phyloP scores from a whole-genome alignment of 2,113 vertebrate species.

The Crotalus viridis region DNA sequence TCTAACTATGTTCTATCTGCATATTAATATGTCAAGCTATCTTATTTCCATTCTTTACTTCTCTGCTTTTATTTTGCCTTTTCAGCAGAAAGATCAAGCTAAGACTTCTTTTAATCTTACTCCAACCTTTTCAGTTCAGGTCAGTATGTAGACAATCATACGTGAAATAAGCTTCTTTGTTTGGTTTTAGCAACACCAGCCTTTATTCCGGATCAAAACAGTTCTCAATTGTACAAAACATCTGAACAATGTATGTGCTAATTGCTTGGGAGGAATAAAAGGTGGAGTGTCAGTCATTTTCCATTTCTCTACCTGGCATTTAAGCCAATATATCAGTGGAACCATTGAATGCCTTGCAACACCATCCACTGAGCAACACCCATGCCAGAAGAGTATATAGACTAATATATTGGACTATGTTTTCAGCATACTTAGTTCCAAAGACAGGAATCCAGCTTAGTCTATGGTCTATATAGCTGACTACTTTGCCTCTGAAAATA shows the following conservation, averaged over 20 bases:
- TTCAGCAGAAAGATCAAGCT: conserved; percentile 67
- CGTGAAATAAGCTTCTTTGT: conserved; percentile 21
- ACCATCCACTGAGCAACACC: background rate
- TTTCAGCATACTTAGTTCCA: background rate
- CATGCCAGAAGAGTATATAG: background rate
- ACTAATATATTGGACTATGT: background rate
- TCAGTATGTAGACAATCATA: conserved; percentile 54
- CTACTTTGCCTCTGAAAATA: background rate
- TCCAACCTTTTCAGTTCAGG: conserved; percentile 61
- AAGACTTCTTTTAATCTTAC: conserved; percentile 66
- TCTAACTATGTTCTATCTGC: conserved; percentile 45
- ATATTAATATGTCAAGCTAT: conserved; percentile 58
- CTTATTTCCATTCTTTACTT: conserved; percentile 66
- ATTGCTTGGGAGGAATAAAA: background rate
- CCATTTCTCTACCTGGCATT: background rate
- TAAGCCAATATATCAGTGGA: background rate
- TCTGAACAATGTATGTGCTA: background rate
- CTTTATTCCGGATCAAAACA: background rate
- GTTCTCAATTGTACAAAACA: background rate
- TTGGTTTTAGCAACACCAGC: conserved; percentile 10
- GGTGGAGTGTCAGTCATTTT: background rate
- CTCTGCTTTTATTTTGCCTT: conserved; percentile 67
- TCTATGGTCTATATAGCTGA: background rate
- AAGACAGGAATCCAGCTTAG: background rate
- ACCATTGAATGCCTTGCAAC: background rate